Base-by-base conservation (phyloP, 2,888 invertebrate genomes). In the Bimastos eiseni region DNA sequence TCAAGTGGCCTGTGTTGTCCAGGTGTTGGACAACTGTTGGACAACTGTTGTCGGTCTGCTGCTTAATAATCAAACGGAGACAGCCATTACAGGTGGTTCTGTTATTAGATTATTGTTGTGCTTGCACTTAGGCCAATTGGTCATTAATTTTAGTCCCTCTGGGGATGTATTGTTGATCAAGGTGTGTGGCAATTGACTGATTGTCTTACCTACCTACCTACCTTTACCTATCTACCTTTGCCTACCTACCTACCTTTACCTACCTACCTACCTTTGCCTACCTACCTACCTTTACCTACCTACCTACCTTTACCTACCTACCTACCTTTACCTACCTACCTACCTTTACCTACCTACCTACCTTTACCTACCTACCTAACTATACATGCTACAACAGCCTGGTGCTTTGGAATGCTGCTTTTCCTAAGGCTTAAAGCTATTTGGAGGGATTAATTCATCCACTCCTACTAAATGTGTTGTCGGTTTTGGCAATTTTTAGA, bases 401-500 rank as follows among this genome's bases (percentile, higher is more conserved):
- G 17, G 17, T n/a, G 70, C 70, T 11, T 70, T 13, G 1, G n/a
- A 70, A 70, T 70, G 30, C 70, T 13, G n/a, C n/a, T 70, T 8
- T 70, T 70, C n/a, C 30, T 70, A n/a, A 70, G 1, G 30, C 30
- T 70, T 70, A 49, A 24, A 24, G 49, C 19, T 49, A 17, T 49
- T 49, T 49, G 21, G 24, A 49, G 21, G 49, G 24, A 49, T 49
- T 49, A n/a, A 1, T 70, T 70, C n/a, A 70, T 70, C 30, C 5
- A n/a, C 30, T 70, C 70, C 70, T 70, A n/a, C n/a, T 70, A 11
- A n/a, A 70, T 70, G 30, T n/a, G 55, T 24, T 70, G 70, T 70
- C 13, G 1, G n/a, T 34, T 34, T 86, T 86, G 86, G 34, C 37
- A 86, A 34, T 70, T 70, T 96, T 96, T 41, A 98, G 98, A 98